phyloP scores from a whole-genome alignment of 2,888 invertebrate genomes.

The Lithophane semibrunnea region DNA sequence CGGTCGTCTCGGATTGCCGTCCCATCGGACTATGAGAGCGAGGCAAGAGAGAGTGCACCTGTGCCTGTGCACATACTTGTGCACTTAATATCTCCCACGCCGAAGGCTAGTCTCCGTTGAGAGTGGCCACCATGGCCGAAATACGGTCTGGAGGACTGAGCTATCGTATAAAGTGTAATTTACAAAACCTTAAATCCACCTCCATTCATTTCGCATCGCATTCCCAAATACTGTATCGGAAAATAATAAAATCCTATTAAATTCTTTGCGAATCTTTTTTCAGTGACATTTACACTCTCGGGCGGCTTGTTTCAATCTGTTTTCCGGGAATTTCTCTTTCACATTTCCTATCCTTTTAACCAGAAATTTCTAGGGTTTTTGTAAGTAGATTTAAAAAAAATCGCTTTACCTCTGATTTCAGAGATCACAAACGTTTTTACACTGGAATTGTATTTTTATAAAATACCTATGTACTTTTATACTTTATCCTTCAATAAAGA shows the following conservation, averaged over 20 bases:
- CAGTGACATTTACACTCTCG: conserved; percentile 4
- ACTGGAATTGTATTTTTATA: neutral
- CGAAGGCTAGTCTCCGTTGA: too few species aligned
- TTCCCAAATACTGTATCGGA: neutral
- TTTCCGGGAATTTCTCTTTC: conserved; percentile 22
- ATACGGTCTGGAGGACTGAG: too few species aligned
- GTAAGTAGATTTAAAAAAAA: neutral
- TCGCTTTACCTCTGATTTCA: neutral
- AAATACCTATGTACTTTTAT: neutral
- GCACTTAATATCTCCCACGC: too few species aligned
- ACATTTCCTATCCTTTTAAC: neutral
- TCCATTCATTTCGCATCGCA: conserved; percentile 1
- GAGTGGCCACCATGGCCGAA: too few species aligned
- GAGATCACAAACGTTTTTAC: neutral
- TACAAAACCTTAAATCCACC: neutral
- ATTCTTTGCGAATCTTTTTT: conserved; percentile 22
- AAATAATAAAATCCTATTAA: conserved; percentile 44
- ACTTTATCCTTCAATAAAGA: neutral
- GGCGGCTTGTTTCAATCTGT: conserved; percentile 23
- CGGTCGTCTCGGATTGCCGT: too few species aligned
- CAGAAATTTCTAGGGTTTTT: neutral
- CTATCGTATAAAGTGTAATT: too few species aligned
- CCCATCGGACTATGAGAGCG: too few species aligned
- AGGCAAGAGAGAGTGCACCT: too few species aligned
- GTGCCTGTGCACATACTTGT: too few species aligned